Percentiles rank a stretch among this genome's conserved stretches.
phyloP scores from a whole-genome alignment of 2,797 vertebrate species.

The Semotilus atromaculatus region DNA sequence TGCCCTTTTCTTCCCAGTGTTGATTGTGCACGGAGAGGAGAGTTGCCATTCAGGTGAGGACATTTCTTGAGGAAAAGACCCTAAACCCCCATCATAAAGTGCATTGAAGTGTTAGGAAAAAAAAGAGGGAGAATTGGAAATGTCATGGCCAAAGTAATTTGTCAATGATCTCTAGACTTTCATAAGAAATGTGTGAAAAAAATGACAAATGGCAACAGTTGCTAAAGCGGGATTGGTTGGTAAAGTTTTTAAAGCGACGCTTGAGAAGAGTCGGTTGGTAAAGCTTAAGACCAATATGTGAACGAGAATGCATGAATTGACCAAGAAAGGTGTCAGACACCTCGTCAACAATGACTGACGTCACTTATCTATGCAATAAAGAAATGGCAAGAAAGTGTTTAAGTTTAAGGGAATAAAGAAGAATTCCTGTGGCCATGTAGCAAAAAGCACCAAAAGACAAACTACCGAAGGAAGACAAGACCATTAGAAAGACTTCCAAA shows the following conservation, averaged over 20 bases:
- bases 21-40: slow-evolving; percentile 84
- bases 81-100: slow-evolving; percentile 2
- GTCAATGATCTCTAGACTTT: not conserved
- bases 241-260: not conserved
- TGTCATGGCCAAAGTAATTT: not conserved
- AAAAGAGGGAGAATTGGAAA: not conserved
- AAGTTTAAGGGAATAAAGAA: not conserved
- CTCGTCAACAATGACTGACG: not conserved
- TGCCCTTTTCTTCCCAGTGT: slow-evolving; percentile 83
- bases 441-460: slow-evolving; percentile 11
- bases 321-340: not conserved
- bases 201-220: not conserved
- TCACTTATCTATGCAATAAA: slow-evolving; percentile 40
- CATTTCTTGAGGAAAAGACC: slow-evolving; percentile 66
- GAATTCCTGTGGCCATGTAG: not conserved
- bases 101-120: not conserved
- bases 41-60: slow-evolving; percentile 81
- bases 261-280: slow-evolving; percentile 1
- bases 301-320: not conserved
- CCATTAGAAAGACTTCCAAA: slow-evolving; percentile 21
- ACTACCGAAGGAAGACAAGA: not conserved
- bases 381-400: not conserved
- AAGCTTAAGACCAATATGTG: not conserved
- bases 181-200: not conserved
- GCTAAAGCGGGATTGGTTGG: not conserved